Conservation (phyloP, 2,797 vertebrate genomes). For the Sebastolobus alascanus region DNA sequence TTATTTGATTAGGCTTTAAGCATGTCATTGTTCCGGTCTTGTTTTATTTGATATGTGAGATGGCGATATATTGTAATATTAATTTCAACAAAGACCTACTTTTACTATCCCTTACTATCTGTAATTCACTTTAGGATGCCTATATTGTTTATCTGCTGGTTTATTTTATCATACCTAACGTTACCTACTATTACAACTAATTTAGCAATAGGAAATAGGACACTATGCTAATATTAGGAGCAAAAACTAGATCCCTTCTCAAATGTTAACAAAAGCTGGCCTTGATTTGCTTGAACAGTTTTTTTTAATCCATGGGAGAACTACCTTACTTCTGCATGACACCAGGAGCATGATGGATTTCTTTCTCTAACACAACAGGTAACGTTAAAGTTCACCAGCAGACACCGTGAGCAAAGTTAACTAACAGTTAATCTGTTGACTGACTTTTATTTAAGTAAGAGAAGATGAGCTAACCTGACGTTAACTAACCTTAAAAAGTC, state of each 20-base stretch:
- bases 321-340: not conserved
- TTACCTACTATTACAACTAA: not conserved
- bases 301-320: not conserved
- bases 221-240: not conserved
- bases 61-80: not conserved
- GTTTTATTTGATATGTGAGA: not conserved
- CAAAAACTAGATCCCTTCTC: not conserved
- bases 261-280: not conserved
- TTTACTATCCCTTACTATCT: not conserved
- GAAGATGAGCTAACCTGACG: not conserved
- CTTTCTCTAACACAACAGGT: not conserved
- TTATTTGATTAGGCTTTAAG: not conserved
- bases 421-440: not conserved
- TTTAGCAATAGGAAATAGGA: not conserved
- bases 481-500: constrained; percentile 81
- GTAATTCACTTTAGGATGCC: not conserved
- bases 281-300: not conserved
- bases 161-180: not conserved
- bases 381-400: not conserved
- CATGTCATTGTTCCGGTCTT: not conserved
- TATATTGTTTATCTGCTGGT: not conserved
- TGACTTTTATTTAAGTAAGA: not conserved
- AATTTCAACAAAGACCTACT: not conserved
- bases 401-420: not conserved
- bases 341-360: not conserved